These are phyloP conservation scores for Labeo calbasu DNA, from an alignment of 2,797 vertebrate genomes.

Conservation along the genomic window DNA sequence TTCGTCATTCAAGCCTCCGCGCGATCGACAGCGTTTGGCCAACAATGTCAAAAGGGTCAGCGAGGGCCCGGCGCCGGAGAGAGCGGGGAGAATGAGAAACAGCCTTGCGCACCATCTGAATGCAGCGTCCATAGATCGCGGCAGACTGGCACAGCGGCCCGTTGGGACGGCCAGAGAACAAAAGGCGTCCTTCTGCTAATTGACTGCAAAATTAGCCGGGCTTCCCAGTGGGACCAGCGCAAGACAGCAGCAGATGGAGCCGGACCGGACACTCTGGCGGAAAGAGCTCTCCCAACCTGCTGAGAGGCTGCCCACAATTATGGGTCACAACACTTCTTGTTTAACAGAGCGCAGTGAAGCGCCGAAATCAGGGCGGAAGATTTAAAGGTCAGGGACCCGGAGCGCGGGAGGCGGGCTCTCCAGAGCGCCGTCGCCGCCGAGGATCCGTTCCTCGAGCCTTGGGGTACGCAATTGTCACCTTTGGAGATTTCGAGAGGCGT, in stretches of 20 bases:
- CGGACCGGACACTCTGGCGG: conserved; percentile 82
- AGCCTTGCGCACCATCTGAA: conserved; percentile 80
- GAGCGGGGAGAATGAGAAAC: conserved; percentile 74
- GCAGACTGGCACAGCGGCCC: conserved; percentile 84
- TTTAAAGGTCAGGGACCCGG: conserved; percentile 74
- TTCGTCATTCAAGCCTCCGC: conserved; percentile 63
- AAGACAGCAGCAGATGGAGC: conserved; percentile 93
- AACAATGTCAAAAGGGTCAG: conserved; percentile 91
- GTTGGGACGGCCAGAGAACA: conserved; percentile 87
- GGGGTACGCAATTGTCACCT: conserved; percentile 18
- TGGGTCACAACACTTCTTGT: conserved; percentile 91
- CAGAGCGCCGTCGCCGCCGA: background rate
- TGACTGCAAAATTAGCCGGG: conserved; percentile 99
- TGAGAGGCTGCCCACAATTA: conserved; percentile 88
- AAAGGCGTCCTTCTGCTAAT: conserved; percentile 98
- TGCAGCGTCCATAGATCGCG: conserved; percentile 67
- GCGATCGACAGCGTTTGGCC: conserved; percentile 82
- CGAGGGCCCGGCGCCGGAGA: conserved; percentile 52
- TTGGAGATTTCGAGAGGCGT: conserved; percentile 9
- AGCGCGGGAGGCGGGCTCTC: background rate
- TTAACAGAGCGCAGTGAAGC: conserved; percentile 84
- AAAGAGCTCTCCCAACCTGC: conserved; percentile 85
- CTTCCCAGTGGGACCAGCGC: conserved; percentile 85
- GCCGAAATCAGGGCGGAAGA: conserved; percentile 73
- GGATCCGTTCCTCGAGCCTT: background rate